Base-by-base conservation (phyloP, 1,140 invertebrate species). In the Drosophila subpulchrella region DNA sequence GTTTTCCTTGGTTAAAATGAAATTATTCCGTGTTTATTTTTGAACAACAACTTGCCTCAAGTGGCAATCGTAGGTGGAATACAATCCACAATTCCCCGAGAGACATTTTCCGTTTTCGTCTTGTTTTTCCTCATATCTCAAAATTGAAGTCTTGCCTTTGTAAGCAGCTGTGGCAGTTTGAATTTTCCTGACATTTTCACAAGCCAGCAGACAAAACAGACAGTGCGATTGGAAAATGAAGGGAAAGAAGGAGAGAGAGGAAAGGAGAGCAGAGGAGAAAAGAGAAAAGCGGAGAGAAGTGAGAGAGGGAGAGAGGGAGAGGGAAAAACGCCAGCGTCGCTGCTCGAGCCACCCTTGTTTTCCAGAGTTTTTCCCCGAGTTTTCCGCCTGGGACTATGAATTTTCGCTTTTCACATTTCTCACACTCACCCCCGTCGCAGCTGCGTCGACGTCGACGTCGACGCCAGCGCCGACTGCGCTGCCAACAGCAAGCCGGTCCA, bases 381-480 rank as follows among this genome's bases (percentile, higher is more conserved):
- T 75, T 75, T 75, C 73, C 72, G 60, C 44, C 10, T 75, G 61
- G 58, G 48, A 75, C 73, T 59, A 75, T 75, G 72, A 75, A 75
- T 76, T 76, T 77, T 77, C 75, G 72, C 62, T 76, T 77, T 68
- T 76, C 55, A 51, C 75, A 44, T 71, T 68, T 76, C 54, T 39
- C 38, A 48, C 73, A 42, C 62, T 56, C 56, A 77, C 55, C 55
- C 54, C 42, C 47, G 34, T 38, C 30, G 36, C 34, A 57, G 60
- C 50, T 46, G 39, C 73, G 62, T 41, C 24, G 36, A n/a, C 39
- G 62, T 41, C 24, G 36, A n/a, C 39, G 32, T 42, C 24, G 24
- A 6, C 47, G 32, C 3, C 51, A 8, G 11, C 47, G 24, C 4
- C 46, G 32, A 46, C 50, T 24, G 17, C 44, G 24, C 53, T 55